Evolutionary conservation across 2,113 vertebrate species (phyloP).

Genomic region (Ceyx margarethae): DNA sequence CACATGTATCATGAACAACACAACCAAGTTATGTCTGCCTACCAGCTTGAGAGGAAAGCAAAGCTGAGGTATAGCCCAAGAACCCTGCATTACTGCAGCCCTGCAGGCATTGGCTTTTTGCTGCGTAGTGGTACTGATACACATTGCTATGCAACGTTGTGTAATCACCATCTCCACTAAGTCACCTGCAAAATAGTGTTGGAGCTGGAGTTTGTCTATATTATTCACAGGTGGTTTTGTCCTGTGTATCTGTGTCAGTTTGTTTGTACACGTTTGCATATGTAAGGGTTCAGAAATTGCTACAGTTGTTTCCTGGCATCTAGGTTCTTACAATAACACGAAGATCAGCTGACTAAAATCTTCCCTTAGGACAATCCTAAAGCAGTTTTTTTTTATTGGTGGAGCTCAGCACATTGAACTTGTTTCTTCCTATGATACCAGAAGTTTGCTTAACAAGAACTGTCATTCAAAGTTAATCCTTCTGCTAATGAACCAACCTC

Average conservation of each 20-base stretch:
- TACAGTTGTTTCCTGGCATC: not conserved
- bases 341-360: conserved; percentile 3
- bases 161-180: not conserved
- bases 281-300: not conserved
- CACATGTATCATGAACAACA: not conserved
- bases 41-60: not conserved
- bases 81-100: too few relatives aligned
- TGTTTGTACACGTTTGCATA: not conserved
- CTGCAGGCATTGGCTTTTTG: not conserved
- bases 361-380: not conserved
- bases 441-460: not conserved
- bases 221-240: not conserved
- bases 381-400: not conserved
- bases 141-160: not conserved
- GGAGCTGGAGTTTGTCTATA: not conserved
- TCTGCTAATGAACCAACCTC: conserved; percentile 6
- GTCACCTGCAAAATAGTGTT: not conserved
- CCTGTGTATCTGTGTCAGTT: not conserved
- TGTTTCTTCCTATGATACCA: not conserved
- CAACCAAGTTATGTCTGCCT: not conserved
- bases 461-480: not conserved
- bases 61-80: not conserved
- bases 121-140: not conserved
- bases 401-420: not conserved
- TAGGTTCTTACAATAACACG: not conserved